Percentiles rank a stretch among this genome's conserved stretches.
phyloP scores from a whole-genome alignment of 2,888 invertebrate genomes.

The Craniophora ligustri region DNA sequence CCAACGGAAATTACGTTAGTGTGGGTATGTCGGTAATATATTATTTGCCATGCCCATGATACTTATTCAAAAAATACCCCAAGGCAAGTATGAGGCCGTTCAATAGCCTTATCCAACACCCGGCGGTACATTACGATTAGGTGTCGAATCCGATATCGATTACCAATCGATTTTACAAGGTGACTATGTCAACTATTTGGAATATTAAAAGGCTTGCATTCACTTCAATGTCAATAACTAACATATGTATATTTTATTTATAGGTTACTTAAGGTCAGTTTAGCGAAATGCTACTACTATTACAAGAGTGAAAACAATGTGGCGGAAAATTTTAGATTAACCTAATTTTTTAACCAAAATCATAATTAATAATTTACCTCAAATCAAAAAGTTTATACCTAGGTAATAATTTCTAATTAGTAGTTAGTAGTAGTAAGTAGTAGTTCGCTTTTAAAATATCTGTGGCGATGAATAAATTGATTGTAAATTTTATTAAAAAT shows the following conservation, averaged over 20 bases:
- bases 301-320: too few relatives aligned
- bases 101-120: slow-evolving; percentile 73
- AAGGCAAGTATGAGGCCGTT: slow-evolving; percentile 45
- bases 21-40: too few relatives aligned
- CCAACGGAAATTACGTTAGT: too few relatives aligned
- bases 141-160: slow-evolving; percentile 53
- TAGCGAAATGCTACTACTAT: not conserved
- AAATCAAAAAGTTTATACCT: too few relatives aligned
- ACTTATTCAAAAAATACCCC: slow-evolving; percentile 22
- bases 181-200: slow-evolving; percentile 49
- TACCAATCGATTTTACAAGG: slow-evolving; percentile 61
- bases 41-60: not conserved
- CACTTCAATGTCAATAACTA: slow-evolving; percentile 44
- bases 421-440: too few relatives aligned
- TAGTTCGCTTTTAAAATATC: too few relatives aligned
- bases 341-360: too few relatives aligned
- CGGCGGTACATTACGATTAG: slow-evolving; percentile 67
- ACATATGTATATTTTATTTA: slow-evolving; percentile 33
- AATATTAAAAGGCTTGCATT: slow-evolving; percentile 55
- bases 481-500: too few relatives aligned
- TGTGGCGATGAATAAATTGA: too few relatives aligned
- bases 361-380: too few relatives aligned
- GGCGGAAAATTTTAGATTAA: too few relatives aligned
- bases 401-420: too few relatives aligned
- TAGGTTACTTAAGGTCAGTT: slow-evolving; percentile 19